A percentile compares a stretch with the other conserved stretches of the same genome.
Evolutionary conservation across 2,888 invertebrate species (phyloP).

Genomic region (Dicyrtomina minuta): DNA sequence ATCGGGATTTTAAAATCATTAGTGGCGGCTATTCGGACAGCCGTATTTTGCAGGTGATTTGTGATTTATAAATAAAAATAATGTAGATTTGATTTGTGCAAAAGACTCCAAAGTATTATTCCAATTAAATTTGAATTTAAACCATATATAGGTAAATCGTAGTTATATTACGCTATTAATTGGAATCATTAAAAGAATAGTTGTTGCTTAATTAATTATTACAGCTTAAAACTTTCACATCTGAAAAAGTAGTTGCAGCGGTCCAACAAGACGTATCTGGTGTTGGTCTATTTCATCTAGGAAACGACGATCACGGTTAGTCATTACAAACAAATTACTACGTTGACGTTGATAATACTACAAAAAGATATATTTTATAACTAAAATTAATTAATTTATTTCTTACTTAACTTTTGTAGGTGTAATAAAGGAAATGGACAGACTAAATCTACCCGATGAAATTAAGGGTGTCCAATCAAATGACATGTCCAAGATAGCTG

Average conservation of each 20-base stretch:
- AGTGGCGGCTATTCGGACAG: constrained; percentile 50
- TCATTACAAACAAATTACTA: neutral
- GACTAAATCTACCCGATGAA: constrained; percentile 22
- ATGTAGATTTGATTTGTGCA: neutral
- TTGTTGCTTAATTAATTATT: neutral
- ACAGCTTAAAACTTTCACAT: neutral
- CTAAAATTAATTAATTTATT: too few relatives aligned
- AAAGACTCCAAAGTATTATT: neutral
- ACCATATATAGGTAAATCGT: neutral
- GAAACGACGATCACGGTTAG: constrained; percentile 49
- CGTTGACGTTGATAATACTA: too few relatives aligned
- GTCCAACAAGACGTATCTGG: constrained; percentile 40
- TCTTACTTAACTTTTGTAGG: constrained; percentile 24
- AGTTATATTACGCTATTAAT: neutral
- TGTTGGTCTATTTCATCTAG: constrained; percentile 46
- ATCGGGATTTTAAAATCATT: constrained; percentile 52
- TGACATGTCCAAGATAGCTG: neutral
- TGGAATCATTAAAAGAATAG: neutral
- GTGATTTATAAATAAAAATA: neutral
- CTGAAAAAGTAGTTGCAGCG: constrained; percentile 37
- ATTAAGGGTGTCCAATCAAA: neutral
- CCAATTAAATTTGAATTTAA: neutral
- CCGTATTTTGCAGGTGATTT: constrained; percentile 44
- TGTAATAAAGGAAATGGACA: constrained; percentile 32
- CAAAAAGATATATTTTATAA: too few relatives aligned